These are phyloP conservation scores for Pelecanoides urinatrix DNA, from an alignment of 2,113 vertebrate genomes.

Conservation along the genomic window DNA sequence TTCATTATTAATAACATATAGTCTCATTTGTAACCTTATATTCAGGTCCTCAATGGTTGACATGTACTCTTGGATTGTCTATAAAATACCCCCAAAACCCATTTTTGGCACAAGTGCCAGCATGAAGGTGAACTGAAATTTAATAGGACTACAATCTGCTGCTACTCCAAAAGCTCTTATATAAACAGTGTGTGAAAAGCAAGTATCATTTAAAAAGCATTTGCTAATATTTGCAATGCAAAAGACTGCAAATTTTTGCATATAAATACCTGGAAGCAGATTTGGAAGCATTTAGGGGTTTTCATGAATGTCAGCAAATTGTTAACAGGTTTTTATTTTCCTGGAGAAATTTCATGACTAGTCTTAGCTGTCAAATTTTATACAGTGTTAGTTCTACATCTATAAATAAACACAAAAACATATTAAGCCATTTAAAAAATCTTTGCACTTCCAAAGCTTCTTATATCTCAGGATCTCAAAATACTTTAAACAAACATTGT, in stretches of 20 bases:
- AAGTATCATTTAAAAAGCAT: constrained; percentile 44
- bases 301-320: constrained; percentile 60
- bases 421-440: constrained; percentile 34
- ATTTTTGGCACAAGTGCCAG: not conserved
- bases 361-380: constrained; percentile 52
- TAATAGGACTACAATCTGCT: constrained; percentile 41
- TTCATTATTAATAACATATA: constrained; percentile 7
- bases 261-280: constrained; percentile 58
- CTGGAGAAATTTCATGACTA: constrained; percentile 46
- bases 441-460: constrained; percentile 41
- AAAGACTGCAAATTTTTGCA: constrained; percentile 48
- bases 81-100: not conserved
- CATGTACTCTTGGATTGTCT: not conserved
- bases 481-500: constrained; percentile 40
- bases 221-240: constrained; percentile 66
- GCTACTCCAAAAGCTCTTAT: constrained; percentile 36
- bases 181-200: constrained; percentile 51
- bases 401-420: constrained; percentile 61
- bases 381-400: not conserved
- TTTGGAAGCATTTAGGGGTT: constrained; percentile 53
- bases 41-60: not conserved
- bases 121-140: constrained; percentile 27
- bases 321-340: constrained; percentile 69
- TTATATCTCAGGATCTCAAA: constrained; percentile 49
- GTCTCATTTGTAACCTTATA: constrained; percentile 25